Conservation (phyloP, 37 sponge, comb jelly and placozoan genomes). For the Halichondria panicea region DNA sequence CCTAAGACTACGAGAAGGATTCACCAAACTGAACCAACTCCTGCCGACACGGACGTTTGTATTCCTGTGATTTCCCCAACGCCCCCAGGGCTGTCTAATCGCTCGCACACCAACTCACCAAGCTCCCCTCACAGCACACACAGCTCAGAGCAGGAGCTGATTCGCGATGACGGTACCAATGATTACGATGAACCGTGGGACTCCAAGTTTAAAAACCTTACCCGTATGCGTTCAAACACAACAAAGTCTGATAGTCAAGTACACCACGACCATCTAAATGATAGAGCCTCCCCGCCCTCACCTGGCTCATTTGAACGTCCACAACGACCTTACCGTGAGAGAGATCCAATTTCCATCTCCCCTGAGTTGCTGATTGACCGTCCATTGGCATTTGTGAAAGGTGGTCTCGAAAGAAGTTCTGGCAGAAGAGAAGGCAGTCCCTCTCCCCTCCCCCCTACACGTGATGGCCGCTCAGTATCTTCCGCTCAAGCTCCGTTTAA, state of each 20-base stretch:
- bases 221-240: not conserved
- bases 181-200: constrained; percentile 88
- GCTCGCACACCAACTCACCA: constrained; percentile 26
- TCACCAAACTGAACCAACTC: not conserved
- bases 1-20: not conserved
- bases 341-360: not conserved
- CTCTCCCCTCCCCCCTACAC: not conserved
- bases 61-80: constrained; percentile 27
- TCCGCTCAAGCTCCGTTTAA: too few species aligned
- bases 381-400: not conserved
- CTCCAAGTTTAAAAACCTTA: not conserved
- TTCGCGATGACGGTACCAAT: not conserved
- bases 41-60: not conserved
- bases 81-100: constrained; percentile 13
- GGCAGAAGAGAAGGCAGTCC: not conserved
- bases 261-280: too few species aligned
- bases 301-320: too few species aligned
- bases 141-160: constrained; percentile 5
- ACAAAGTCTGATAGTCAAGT: not conserved
- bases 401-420: not conserved
- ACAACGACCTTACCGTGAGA: not conserved
- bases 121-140: constrained; percentile 9
- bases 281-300: too few species aligned
- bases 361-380: not conserved
- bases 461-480: too few species aligned